phyloP scores from a whole-genome alignment of 2,113 vertebrate species.

The Solea senegalensis region DNA sequence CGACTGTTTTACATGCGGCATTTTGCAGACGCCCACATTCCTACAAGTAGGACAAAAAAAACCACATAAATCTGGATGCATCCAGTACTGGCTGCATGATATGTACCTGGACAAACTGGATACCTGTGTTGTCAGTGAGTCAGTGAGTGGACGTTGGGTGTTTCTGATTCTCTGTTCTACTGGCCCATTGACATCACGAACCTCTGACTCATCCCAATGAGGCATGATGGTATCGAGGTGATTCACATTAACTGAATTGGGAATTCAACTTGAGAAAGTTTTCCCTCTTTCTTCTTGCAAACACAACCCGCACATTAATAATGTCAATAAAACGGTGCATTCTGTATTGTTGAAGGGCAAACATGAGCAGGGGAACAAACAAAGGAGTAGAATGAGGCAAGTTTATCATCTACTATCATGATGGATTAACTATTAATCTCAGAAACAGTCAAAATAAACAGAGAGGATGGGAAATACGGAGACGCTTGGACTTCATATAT shows the following conservation, averaged over 20 bases:
- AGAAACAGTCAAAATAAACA: too few species aligned
- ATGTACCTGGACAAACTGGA: not conserved
- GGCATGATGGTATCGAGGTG: not conserved
- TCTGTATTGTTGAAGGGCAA: too few species aligned
- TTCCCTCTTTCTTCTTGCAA: too few species aligned
- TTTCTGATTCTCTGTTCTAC: constrained; percentile 24
- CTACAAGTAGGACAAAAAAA: constrained; percentile 43
- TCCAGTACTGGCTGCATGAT: constrained; percentile 13
- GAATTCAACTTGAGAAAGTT: too few species aligned
- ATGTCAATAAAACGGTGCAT: too few species aligned
- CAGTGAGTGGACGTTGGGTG: constrained; percentile 36
- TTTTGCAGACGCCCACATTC: constrained; percentile 66
- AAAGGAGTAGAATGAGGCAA: too few species aligned
- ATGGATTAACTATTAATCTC: too few species aligned
- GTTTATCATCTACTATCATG: too few species aligned
- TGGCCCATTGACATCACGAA: constrained; percentile 1
- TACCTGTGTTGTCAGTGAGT: not conserved
- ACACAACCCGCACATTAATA: too few species aligned
- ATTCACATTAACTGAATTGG: not conserved
- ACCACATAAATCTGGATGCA: constrained; percentile 16
- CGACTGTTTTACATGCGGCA: not conserved
- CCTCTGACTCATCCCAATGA: constrained; percentile 16
- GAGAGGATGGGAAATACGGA: too few species aligned
- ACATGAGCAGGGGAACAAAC: too few species aligned
- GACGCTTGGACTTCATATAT: too few species aligned